Percentiles rank a stretch among this genome's conserved stretches.
These are phyloP conservation scores for Clanis bilineata DNA, from an alignment of 2,888 invertebrate genomes.

Conservation along the genomic window DNA sequence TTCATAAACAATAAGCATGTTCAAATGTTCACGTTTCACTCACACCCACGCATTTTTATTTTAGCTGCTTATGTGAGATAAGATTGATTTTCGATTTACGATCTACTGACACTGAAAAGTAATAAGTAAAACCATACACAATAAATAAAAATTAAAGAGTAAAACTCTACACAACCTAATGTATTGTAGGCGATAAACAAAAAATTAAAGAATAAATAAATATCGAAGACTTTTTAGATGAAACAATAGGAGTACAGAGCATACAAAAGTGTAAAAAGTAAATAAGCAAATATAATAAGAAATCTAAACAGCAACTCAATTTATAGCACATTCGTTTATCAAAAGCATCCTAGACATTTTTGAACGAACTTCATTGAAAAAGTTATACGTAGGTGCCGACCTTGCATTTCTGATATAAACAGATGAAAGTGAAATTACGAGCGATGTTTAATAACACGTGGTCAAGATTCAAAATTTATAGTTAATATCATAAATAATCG, in stretches of 20 bases:
- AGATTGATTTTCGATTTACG: neutral
- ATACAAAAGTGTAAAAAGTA: neutral
- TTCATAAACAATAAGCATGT: constrained; percentile 76
- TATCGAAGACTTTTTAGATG: neutral
- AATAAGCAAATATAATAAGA: neutral
- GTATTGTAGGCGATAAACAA: neutral
- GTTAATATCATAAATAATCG: neutral
- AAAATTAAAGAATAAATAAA: neutral
- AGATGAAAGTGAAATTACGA: constrained; percentile 1
- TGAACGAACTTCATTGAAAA: neutral
- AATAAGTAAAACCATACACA: neutral
- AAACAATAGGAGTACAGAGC: neutral
- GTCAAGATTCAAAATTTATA: neutral
- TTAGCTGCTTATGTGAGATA: constrained; percentile 5
- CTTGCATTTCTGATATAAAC: constrained; percentile 2
- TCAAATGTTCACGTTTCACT: constrained; percentile 44
- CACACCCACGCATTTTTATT: constrained; percentile 51
- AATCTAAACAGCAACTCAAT: neutral
- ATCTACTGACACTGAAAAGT: neutral
- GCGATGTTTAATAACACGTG: neutral
- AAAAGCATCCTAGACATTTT: neutral
- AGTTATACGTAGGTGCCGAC: neutral
- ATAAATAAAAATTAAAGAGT: neutral
- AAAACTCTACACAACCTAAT: neutral
- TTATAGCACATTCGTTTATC: neutral